Base-by-base conservation (phyloP, 1,140 invertebrate genomes). In the Elymnias hypermnestra region DNA sequence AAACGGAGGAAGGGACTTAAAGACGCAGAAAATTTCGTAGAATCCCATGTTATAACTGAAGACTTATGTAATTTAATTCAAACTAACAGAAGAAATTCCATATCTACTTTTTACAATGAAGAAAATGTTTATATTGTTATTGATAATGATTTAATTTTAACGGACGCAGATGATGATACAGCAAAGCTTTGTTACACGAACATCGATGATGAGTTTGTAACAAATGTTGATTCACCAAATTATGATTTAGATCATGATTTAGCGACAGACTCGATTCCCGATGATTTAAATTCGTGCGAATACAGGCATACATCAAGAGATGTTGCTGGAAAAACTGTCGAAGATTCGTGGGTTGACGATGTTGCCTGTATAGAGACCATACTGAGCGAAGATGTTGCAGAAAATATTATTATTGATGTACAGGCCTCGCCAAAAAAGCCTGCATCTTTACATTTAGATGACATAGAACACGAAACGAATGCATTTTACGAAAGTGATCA, bases 361-460 rank as follows among this genome's bases (percentile, higher is more conserved):
- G 74, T 86, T 5, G 83, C 67, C 5, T 85, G 79, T 53, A 63
- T 84, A 38, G 83, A 87, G 58, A 87, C 83, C 17, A 72, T 87
- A 28, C 69, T 83, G 14, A 83, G 67, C 52, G 86, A 86, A 18
- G 77, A 87, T 40, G 55, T 77, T 21, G 70, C 59, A 19, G 77
- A 81, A 63, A 61, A 77, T 49, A 57, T 75, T 35, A 52, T 53
- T 28, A 67, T 74, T 36, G 63, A 63, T 59, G 54, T 50, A 3
- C 50, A 62, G 5, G 52, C 45, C 18, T 70, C 73, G 15, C 64
- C 73, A 13, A 67, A 62, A 50, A 40, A 37, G 13, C 31, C 22
- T 1, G 18, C 26, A 19, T 33, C 29, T 25, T 50, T 38, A 23
- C 25, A 42, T 38, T 28, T 33, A 12, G 57, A 67, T 49, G 57